Evolutionary conservation across 1,140 invertebrate species (phyloP), one percentile per base, ranked within the genome.

Genomic region (Leptinotarsa lineolata): DNA sequence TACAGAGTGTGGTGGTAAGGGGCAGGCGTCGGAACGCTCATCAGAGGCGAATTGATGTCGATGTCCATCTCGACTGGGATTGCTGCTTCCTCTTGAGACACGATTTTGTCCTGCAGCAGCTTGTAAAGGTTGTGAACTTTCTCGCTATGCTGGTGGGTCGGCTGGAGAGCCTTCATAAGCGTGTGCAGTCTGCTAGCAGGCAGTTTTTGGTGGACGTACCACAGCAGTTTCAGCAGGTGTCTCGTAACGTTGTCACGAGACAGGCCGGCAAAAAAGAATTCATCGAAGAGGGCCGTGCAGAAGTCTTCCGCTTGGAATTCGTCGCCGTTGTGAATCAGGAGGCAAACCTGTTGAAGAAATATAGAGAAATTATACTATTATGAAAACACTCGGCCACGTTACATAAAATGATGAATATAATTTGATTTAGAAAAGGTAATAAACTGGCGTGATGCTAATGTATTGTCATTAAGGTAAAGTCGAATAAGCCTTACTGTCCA

Each of bases 291-390:
- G 1, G 95, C 94, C 1, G 95, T 96, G 85, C 96, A 98, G 82
- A 98, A 98, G 76, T 97, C 96, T 87, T 97, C 95, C 5, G 93
- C 92, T 74, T 92, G 88, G 84, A 98, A 98, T 84, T 98, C 96
- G 77, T 98, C 97, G 2, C 91, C 89, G 88, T 97, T 92, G 65
- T 94, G 92, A 77, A 97, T 93, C 1, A 99, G 87, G 54, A 95
- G 83, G 2, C 94, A 92, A n/a, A 97, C 90, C 90, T 92, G 76
- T 3, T 63, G 21, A 11, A 21, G 67, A 74, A 77, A 64, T 44
- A 72, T 48, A 61, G 15, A 63, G 15, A 22, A 54, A 39, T 39
- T 39, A 39, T 8, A 8, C 30, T 30, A 8, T 30, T 30, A 30
- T 30, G 24, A 30, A 30, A 30, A 5, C 24, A 24, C 24, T 30